phyloP scores from a whole-genome alignment of 1,140 invertebrate genomes.

The Parasteatoda tepidariorum region DNA sequence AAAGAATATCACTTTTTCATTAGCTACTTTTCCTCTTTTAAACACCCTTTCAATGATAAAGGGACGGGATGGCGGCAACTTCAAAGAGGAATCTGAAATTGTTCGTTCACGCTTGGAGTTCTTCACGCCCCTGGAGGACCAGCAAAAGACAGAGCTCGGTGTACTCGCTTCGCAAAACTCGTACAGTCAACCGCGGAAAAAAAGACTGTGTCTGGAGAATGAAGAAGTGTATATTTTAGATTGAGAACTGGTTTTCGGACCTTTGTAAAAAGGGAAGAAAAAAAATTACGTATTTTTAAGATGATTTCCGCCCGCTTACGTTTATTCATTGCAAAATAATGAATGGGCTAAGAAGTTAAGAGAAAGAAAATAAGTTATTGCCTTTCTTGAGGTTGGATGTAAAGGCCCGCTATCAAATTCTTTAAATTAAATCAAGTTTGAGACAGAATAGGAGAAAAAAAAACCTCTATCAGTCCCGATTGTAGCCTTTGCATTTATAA shows the following conservation, averaged over 20 bases:
- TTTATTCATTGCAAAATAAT: background rate
- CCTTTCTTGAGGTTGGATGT: too few species aligned
- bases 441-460: too few species aligned
- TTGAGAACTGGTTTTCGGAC: background rate
- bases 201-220: background rate
- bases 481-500: too few species aligned
- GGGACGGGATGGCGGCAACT: slow-evolving; percentile 12
- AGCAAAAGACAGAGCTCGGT: slow-evolving; percentile 8
- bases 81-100: slow-evolving; percentile 29
- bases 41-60: background rate
- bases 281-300: background rate
- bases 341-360: background rate
- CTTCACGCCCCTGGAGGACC: background rate
- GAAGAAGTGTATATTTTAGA: background rate
- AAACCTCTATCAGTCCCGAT: too few species aligned
- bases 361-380: background rate
- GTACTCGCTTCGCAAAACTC: background rate
- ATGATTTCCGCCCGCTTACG: background rate
- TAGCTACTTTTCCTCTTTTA: slow-evolving; percentile 4
- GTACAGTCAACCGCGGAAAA: background rate
- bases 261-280: background rate
- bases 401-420: too few species aligned
- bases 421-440: too few species aligned
- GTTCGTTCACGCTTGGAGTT: slow-evolving; percentile 34
- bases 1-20: slow-evolving; percentile 14